Evolutionary conservation across 1,140 invertebrate species (phyloP), one percentile per base, ranked within the genome.

Genomic region (Cardiocondyla obscurior): DNA sequence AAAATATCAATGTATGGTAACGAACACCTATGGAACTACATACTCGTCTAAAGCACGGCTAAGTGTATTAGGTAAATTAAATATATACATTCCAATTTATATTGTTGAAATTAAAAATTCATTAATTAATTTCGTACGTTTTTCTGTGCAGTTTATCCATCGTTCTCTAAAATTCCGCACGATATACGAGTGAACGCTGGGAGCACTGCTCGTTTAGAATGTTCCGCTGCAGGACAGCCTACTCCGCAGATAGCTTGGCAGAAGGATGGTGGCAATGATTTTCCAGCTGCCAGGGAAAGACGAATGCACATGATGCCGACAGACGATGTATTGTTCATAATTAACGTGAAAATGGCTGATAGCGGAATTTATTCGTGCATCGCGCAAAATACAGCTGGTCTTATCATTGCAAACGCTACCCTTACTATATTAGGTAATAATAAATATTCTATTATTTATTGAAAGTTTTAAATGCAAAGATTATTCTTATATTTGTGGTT

Each of bases 211-310:
- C 96, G 96, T 57, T 94, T 99, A 6, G 97, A 98, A 87, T 99
- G 99, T 95, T 97, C 97, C 1, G 98, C 98, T 12, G 95, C 95
- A 76, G 99, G 98, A 1, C 96, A 97, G 87, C 98, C 98, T 0
- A 93, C 95, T 30, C 98, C 98, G 42, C 96, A 98, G 93, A 98
- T 99, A 84, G 96, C 97, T 0, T 98, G 98, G 96, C 97, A 98
- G 89, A 99, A 99, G 93, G 98, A 99, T 94, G 97, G 97, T n/a
- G 97, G 97, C 0, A 97, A 97, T 92, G 97, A 99, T 92, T 99
- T 99, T 93, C 98, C 98, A 10, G 98, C 99, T 8, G 98, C 98
- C 16, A 95, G 97, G 76, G 98, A 99, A 92, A 95, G 98, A 53
- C 94, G 99, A 28, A 97, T 99, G 96, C 97, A 98, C 92, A 97